Base-by-base conservation (phyloP, 2,797 vertebrate species). In the Nannoperca australis region DNA sequence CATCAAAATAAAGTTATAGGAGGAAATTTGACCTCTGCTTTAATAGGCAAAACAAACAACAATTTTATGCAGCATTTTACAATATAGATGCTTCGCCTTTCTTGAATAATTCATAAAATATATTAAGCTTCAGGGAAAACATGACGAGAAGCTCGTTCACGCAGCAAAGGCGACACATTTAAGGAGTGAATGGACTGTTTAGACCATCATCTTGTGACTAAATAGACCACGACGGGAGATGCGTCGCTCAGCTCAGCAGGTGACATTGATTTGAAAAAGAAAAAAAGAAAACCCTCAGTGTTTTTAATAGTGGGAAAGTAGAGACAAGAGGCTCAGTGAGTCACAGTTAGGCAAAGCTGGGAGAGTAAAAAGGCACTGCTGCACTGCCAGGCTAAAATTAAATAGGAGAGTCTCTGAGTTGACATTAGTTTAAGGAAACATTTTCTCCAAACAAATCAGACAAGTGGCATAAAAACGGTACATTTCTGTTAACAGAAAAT, bases 241-340 rank as follows among this genome's bases (percentile, higher is more conserved):
- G 36, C 6, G 5, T 56, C 44, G 44, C 70, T 78, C 55, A 67
- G 56, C 71, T 55, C 58, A 50, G 62, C 53, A 53, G 53, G 77
- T 66, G 64, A 67, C 51, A 70, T n/a, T 79, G 51, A 70, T 45
- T 73, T 38, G 5, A 38, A 32, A 4, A 45, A 72, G n/a, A 32
- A 65, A 32, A 32, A 32, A 32, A 32, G 32, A 32, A 32, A 32
- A 32, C 32, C 32, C 6, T 32, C 32, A 32, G 47, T 45, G 40
- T 34, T 65, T 71, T 51, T 53, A 11, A 2, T 12, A 13, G 54
- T 40, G 38, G 38, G 38, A 40, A 40, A 40, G 38, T 12, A 53
- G 36, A 71, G 61, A 59, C 20, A 42, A 42, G 42, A 60, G 47
- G 18, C 30, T 78, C 44, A 55, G 22, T 68, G 38, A 24, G 59